Percentiles rank a stretch among this genome's conserved stretches.
phyloP scores from a whole-genome alignment of 2,888 invertebrate genomes.

The Tachina lurida region DNA sequence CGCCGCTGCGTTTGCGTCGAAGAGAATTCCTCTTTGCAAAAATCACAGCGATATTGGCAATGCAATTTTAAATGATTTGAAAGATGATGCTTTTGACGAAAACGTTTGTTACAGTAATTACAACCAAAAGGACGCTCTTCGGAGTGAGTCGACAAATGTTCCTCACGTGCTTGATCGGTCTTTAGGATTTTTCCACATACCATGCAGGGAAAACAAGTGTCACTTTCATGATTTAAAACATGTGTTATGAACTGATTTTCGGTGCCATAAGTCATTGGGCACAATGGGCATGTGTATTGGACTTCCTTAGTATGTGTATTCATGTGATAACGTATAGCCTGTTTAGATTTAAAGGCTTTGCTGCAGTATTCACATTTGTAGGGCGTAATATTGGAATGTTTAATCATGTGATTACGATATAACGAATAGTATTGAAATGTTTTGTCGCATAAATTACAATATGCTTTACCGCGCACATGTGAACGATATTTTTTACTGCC shows the following conservation, averaged over 20 bases:
- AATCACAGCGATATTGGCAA: constrained; percentile 76
- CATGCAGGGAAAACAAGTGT: constrained; percentile 75
- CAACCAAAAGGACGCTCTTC: constrained; percentile 84
- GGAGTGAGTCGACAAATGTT: constrained; percentile 83
- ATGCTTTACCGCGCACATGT: constrained; percentile 76
- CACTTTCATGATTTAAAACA: constrained; percentile 75
- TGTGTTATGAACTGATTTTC: constrained; percentile 75
- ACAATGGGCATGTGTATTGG: constrained; percentile 81
- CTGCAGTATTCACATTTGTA: constrained; percentile 75
- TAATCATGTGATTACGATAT: constrained; percentile 77
- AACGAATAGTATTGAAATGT: constrained; percentile 76
- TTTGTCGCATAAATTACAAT: constrained; percentile 75
- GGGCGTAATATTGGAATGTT: constrained; percentile 76
- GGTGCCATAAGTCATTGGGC: constrained; percentile 82
- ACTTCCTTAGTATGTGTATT: constrained; percentile 76
- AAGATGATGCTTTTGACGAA: constrained; percentile 76
- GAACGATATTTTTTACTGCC: constrained; percentile 70
- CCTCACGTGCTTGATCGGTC: constrained; percentile 74
- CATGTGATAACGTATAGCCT: constrained; percentile 77
- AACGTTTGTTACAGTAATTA: constrained; percentile 76
- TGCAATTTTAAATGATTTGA: constrained; percentile 77
- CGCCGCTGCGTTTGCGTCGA: constrained; percentile 76
- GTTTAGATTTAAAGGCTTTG: constrained; percentile 76
- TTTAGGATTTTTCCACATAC: constrained; percentile 75
- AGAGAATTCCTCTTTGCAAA: constrained; percentile 75